Evolutionary conservation across 2,888 invertebrate species (phyloP), one percentile per base, ranked within the genome.

Genomic region (Ectemnius lituratus): DNA sequence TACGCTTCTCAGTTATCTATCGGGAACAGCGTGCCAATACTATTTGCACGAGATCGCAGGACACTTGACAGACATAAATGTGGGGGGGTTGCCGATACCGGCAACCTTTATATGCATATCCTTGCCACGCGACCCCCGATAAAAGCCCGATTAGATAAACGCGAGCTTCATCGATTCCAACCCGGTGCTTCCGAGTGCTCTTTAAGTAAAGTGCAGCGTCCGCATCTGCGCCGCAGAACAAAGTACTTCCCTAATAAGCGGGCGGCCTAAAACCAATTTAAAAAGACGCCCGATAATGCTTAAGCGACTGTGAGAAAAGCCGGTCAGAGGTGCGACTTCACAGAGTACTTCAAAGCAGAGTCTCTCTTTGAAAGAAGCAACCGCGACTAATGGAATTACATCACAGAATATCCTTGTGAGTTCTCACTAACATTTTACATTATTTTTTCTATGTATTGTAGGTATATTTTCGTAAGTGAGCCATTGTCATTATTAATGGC

Each of bases 221-320:
- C 37, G 37, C 37, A 37, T 5, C 37, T 37, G 37, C 6, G 16
- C 52, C 52, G 52, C 8, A 14, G 52, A 4, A 52, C 52, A 4
- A 52, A 52, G 16, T 16, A 52, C 52, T 52, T 52, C 13, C 16
- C 52, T 52, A 52, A 52, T 52, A 52, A 52, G 14, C 52, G 52
- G n/a, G 52, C 52, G 14, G n/a, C 14, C 16, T 52, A 52, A 52
- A 52, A 52, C n/a, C 52, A 52, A 16, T 16, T 14, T 14, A 16
- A 52, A 52, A 52, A 16, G 8, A 52, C 14, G 52, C n/a, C 52
- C n/a, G 16, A 52, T 16, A 52, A 52, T 52, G 52, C 52, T 52
- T 16, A 52, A 16, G 52, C 16, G 16, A 52, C 52, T 52, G 52
- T 5, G 16, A 52, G n/a, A 52, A 14, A 11, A 52, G n/a, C n/a